These are phyloP conservation scores for Tridacna gigas DNA, from an alignment of 2,888 invertebrate genomes.

Conservation along the genomic window DNA sequence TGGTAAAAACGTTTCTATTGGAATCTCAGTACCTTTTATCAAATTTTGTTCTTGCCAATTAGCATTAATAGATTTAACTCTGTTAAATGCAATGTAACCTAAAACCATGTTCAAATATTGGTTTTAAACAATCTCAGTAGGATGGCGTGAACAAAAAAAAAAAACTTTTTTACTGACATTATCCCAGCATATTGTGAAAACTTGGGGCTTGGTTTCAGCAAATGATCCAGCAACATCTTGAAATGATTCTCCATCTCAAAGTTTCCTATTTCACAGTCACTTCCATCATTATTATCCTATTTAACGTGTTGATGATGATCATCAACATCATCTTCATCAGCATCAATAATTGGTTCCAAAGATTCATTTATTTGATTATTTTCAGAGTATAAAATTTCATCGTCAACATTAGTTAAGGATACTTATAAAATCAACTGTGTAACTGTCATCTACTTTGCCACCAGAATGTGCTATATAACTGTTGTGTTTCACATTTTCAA, in stretches of 20 bases:
- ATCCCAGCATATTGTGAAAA: no score
- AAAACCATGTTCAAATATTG: slow-evolving; percentile 39
- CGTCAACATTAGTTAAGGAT: not conserved
- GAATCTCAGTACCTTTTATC: slow-evolving; percentile 24
- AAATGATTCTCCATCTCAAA: no score
- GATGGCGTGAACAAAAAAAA: slow-evolving; percentile 13
- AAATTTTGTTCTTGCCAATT: slow-evolving; percentile 15
- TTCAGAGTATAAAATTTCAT: slow-evolving; percentile 25
- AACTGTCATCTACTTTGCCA: no score
- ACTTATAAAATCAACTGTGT: not conserved
- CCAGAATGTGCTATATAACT: no score
- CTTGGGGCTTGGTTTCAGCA: no score
- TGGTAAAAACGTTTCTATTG: slow-evolving; percentile 22
- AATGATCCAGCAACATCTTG: no score
- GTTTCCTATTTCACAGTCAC: no score
- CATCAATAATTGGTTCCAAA: not conserved
- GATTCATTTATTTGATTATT: not conserved
- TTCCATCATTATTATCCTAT: not conserved
- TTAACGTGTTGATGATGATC: no score
- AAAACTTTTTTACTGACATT: slow-evolving; percentile 19
- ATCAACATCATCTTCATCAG: not conserved
- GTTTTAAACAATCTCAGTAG: slow-evolving; percentile 18
- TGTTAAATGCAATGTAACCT: slow-evolving; percentile 42
- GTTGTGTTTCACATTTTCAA: no score
- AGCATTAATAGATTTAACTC: slow-evolving; percentile 24